A percentile compares a stretch with the other conserved stretches of the same genome.
phyloP scores from a whole-genome alignment of 2,113 vertebrate genomes.

The Brachypodius melanocephalos region DNA sequence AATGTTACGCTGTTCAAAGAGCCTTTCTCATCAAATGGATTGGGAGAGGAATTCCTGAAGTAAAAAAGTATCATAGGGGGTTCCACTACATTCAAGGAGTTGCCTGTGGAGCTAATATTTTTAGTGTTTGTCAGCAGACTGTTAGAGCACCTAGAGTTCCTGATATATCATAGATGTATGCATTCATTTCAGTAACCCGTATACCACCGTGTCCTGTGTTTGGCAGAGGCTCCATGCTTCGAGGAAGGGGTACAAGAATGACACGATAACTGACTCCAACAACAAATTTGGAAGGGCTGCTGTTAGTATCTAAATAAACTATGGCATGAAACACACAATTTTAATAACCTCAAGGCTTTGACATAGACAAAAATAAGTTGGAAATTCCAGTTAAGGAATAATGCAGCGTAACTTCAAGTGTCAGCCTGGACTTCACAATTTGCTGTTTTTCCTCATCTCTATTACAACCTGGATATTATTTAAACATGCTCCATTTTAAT shows the following conservation, averaged over 20 bases:
- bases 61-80: not conserved
- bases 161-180: not conserved
- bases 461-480: constrained; percentile 35
- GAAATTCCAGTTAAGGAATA: constrained; percentile 11
- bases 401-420: constrained; percentile 9
- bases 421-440: not conserved
- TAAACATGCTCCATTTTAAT: constrained; percentile 9
- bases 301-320: constrained; percentile 10
- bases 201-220: not conserved
- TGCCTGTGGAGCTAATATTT: not conserved
- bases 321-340: not conserved
- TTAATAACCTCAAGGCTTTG: constrained; percentile 1
- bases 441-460: not conserved
- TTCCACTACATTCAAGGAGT: not conserved
- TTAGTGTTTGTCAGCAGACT: not conserved
- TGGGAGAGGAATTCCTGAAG: not conserved
- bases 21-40: not conserved
- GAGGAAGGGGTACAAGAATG: not conserved
- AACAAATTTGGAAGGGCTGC: not conserved
- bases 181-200: not conserved
- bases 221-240: not conserved
- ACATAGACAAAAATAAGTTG: not conserved
- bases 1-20: not conserved
- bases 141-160: not conserved
- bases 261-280: not conserved